Evolutionary conservation across 2,888 invertebrate genomes (phyloP).

Genomic region (Pediacus dermestoides): DNA sequence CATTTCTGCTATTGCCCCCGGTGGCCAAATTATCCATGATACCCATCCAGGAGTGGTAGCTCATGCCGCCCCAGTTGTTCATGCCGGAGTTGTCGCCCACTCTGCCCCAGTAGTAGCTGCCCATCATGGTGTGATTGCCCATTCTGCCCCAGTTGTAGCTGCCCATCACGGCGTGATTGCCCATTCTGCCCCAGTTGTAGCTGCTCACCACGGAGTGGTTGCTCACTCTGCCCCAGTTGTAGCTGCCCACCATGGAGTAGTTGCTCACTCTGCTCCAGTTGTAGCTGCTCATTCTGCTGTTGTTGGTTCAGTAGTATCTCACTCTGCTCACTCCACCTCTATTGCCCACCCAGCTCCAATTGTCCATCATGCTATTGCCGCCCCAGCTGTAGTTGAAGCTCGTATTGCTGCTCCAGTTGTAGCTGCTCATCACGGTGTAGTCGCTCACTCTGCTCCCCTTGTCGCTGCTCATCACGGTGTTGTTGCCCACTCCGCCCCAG

Average conservation of each 20-base stretch:
- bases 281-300: slow-evolving; percentile 22
- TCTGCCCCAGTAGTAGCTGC: slow-evolving; percentile 22
- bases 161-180: slow-evolving; percentile 29
- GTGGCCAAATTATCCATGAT: slow-evolving; percentile 31
- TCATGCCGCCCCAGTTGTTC: slow-evolving; percentile 19
- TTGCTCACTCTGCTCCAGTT: slow-evolving; percentile 1
- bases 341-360: slow-evolving; percentile 15
- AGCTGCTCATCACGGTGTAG: slow-evolving; percentile 6
- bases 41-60: slow-evolving; percentile 27
- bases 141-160: slow-evolving; percentile 26
- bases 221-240: slow-evolving; percentile 14
- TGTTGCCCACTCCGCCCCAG: slow-evolving; percentile 12
- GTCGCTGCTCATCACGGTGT: slow-evolving; percentile 12
- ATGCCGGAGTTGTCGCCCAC: slow-evolving; percentile 22
- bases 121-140: too few relatives aligned
- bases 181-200: slow-evolving; percentile 20
- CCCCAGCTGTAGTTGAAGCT: slow-evolving; percentile 21
- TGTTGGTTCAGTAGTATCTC: too few relatives aligned
- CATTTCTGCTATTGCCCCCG: slow-evolving; percentile 36
- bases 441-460: slow-evolving; percentile 7
- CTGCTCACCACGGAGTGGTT: slow-evolving; percentile 20
- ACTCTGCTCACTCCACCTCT: slow-evolving; percentile 11
- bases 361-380: slow-evolving; percentile 14
- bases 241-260: slow-evolving; percentile 7
- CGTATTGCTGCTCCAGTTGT: slow-evolving; percentile 21